Conservation (phyloP, 2,797 vertebrate genomes). For the Parauchenoglanis ngamensis region DNA sequence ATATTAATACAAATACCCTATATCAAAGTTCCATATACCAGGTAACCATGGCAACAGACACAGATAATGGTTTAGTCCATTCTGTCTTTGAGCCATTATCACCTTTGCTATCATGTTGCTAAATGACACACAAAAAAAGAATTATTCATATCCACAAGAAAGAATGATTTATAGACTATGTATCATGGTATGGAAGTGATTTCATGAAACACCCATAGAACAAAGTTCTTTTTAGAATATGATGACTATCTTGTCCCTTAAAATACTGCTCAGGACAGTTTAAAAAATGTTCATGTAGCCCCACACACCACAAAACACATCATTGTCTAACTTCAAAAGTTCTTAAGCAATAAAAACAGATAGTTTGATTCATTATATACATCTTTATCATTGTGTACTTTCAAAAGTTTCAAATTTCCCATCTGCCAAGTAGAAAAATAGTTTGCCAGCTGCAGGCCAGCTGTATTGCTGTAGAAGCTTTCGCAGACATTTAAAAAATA, state of each 20-base stretch:
- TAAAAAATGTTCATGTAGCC: background rate
- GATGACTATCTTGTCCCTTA: background rate
- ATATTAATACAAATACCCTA: background rate
- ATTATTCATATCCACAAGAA: background rate
- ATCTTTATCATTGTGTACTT: background rate
- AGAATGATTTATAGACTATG: background rate
- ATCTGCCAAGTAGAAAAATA: background rate
- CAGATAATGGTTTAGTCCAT: background rate
- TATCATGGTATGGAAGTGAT: background rate
- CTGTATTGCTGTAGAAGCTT: background rate
- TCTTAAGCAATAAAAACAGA: background rate
- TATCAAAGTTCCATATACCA: background rate
- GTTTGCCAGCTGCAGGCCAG: background rate
- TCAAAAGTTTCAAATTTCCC: background rate
- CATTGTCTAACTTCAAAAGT: background rate
- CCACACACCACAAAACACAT: background rate
- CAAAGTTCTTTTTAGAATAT: background rate
- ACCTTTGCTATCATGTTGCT: background rate
- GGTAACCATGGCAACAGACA: slow-evolving; percentile 11
- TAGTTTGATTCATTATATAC: background rate
- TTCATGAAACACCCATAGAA: background rate
- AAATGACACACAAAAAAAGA: background rate
- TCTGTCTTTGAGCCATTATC: background rate
- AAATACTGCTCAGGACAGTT: background rate
- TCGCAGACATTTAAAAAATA: background rate